These are phyloP conservation scores for Atta colombica DNA, from an alignment of 1,140 invertebrate genomes.

Conservation along the genomic window DNA sequence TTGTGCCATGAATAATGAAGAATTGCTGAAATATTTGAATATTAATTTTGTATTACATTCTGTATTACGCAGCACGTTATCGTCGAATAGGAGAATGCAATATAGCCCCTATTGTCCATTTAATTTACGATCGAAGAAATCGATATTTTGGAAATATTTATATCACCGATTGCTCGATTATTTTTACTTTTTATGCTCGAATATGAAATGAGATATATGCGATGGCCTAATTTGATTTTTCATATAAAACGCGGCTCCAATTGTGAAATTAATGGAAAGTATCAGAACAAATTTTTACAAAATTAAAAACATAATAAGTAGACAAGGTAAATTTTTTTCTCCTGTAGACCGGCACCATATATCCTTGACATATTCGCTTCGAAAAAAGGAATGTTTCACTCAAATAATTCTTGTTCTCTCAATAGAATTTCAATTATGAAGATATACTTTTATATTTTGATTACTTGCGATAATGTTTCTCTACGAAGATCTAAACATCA, in stretches of 20 bases:
- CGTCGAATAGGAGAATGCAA: conserved; percentile 10
- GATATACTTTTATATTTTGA: conserved; percentile 4
- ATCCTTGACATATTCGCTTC: conserved; percentile 43
- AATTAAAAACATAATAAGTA: not conserved
- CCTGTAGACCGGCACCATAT: not conserved
- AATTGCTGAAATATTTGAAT: conserved; percentile 12
- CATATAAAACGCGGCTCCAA: not conserved
- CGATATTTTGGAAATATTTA: conserved; percentile 69
- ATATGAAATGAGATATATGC: conserved; percentile 49
- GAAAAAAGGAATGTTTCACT: conserved; percentile 33
- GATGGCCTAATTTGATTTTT: conserved; percentile 28
- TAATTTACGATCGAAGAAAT: conserved; percentile 46
- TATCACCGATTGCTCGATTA: conserved; percentile 62
- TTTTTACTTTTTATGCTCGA: conserved; percentile 53
- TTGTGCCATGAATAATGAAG: not conserved
- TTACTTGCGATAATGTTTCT: conserved; percentile 26
- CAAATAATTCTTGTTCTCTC: conserved; percentile 26
- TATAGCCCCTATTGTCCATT: conserved; percentile 24
- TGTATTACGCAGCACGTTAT: not conserved
- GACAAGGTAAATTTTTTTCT: conserved; percentile 8
- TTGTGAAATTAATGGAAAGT: conserved; percentile 15
- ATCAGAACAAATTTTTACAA: conserved; percentile 13
- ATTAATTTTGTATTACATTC: conserved; percentile 25
- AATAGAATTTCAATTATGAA: conserved; percentile 25
- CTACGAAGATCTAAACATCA: not conserved